These are phyloP conservation scores for Miichthys miiuy DNA, from an alignment of 2,797 vertebrate species.

Conservation along the genomic window DNA sequence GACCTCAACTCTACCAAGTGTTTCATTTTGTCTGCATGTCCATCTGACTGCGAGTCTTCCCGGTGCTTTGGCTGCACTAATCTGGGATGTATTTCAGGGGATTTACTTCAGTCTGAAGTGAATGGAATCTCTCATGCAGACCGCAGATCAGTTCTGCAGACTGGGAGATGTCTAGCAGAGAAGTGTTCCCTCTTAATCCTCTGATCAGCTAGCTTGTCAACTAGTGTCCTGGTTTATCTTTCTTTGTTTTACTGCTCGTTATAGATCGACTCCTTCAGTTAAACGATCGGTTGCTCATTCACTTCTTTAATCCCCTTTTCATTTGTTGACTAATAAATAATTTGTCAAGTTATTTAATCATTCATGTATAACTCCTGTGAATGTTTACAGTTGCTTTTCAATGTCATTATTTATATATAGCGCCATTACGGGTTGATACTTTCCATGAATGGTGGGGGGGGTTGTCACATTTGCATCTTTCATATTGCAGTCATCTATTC, in stretches of 20 bases:
- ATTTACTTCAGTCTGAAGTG: constrained; percentile 73
- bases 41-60: constrained; percentile 36
- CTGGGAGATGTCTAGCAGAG: constrained; percentile 30
- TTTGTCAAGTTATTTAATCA: constrained; percentile 8
- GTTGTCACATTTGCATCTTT: constrained; percentile 34
- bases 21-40: constrained; percentile 34
- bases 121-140: constrained; percentile 59
- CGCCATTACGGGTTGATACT: constrained; percentile 10
- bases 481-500: constrained; percentile 23
- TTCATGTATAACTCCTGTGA: constrained; percentile 4
- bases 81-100: constrained; percentile 78
- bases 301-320: constrained; percentile 23
- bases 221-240: constrained; percentile 9
- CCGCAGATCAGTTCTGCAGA: constrained; percentile 57
- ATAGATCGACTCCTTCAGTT: constrained; percentile 3
- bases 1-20: constrained; percentile 7
- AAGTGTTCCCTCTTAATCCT: constrained; percentile 33
- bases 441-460: background rate
- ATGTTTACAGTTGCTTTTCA: constrained; percentile 15
- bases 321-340: constrained; percentile 3
- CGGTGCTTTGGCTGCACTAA: constrained; percentile 59
- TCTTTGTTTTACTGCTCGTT: constrained; percentile 13
- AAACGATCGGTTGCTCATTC: constrained; percentile 14
- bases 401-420: constrained; percentile 26
- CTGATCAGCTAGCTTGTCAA: constrained; percentile 28